Conservation (phyloP, 2,113 vertebrate species). For the Furnarius figulus region DNA sequence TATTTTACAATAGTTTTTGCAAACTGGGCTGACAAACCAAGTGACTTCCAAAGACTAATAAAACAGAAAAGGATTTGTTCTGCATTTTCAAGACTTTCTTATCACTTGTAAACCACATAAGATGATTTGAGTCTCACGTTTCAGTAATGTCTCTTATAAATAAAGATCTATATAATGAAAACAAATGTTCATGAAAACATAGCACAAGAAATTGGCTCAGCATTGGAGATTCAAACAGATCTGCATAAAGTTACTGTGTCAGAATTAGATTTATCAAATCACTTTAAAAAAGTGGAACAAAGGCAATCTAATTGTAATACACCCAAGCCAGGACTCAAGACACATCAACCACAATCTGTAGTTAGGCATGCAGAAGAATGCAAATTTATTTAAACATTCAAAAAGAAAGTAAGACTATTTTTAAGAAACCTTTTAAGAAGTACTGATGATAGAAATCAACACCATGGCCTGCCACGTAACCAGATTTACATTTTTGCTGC, state of each 20-base stretch:
- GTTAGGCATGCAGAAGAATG: background rate
- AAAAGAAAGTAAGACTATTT: background rate
- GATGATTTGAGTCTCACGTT: background rate
- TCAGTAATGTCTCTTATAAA: background rate
- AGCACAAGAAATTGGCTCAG: background rate
- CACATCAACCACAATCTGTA: background rate
- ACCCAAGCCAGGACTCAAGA: background rate
- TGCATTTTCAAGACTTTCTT: background rate
- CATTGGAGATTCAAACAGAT: background rate
- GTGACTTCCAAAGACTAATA: background rate
- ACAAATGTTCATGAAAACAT: background rate
- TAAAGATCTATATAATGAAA: background rate
- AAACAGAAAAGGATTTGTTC: background rate
- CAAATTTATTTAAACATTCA: background rate
- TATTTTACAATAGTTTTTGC: background rate
- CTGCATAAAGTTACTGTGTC: background rate
- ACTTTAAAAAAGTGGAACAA: background rate
- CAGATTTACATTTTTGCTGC: background rate
- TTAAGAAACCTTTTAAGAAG: background rate
- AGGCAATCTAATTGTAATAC: background rate
- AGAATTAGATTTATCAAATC: background rate
- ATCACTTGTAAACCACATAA: background rate
- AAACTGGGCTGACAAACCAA: background rate
- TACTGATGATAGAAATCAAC: constrained; percentile 11
- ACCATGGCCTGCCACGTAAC: background rate